Evolutionary conservation across 2,797 vertebrate species (phyloP), one percentile per base, ranked within the genome.

Genomic region (Sebastes baramenuke): DNA sequence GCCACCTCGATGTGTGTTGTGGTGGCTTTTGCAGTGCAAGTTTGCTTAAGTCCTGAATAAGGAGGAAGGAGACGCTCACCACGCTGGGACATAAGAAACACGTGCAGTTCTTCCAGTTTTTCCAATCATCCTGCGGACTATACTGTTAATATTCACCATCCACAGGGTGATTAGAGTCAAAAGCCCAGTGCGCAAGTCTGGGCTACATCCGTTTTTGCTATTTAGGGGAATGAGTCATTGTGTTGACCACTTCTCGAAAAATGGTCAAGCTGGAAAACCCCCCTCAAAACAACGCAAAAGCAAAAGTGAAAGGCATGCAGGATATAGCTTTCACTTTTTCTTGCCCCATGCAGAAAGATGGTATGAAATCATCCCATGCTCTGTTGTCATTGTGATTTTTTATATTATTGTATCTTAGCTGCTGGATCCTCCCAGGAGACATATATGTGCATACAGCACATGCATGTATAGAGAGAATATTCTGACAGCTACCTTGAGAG

Each of bases 301-400:
- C 55, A 85, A 91, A 94, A 93, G 90, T 93, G 67, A 92, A 92
- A 88, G 61, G 5, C 6, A 12, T 36, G 10, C 7, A 18, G 27
- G 1, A 36, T 36, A 30, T 67, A 4, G 6, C 38, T 34, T 2
- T 20, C 73, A 84, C 83, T 87, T 83, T 85, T 80, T 76, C 77
- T 60, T 22, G 2, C 12, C 34, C 60, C 64, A 6, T 2, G 5
- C 49, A 20, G 24, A 55, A 34, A 46, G 60, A 5, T 79, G 24
- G 60, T 1, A 4, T 38, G 27, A 64, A 67, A 59, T 74, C 24
- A 34, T 8, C 4, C 12, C 22, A 8, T 24, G 69, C 71, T 75
- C 42, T 4, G 18, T 56, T 80, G 73, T 27, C 55, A 5, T 71
- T 79, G 67, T 49, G 34, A 64, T 82, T n/a, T 13, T 73, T 38